Evolutionary conservation across 2,888 invertebrate genomes (phyloP).

Genomic region (Argyresthia albistria): DNA sequence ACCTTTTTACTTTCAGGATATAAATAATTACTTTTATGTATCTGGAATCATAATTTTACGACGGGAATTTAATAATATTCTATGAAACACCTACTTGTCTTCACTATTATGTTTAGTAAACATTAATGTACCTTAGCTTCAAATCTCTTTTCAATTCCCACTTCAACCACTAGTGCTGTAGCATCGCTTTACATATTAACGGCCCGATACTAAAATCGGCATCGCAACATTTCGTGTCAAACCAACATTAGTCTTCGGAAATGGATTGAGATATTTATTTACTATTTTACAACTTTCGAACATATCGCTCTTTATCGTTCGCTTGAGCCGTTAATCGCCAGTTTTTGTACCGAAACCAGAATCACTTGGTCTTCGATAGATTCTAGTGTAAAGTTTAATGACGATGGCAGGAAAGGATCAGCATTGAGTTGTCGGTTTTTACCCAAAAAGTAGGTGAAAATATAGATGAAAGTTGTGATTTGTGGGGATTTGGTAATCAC

Average conservation of each 20-base stretch:
- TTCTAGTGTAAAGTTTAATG: background rate
- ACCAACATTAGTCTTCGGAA: slow-evolving; percentile 34
- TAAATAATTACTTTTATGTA: too few relatives aligned
- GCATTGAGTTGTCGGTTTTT: too few relatives aligned
- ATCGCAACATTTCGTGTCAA: slow-evolving; percentile 32
- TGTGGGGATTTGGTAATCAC: slow-evolving; percentile 21
- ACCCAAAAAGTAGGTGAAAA: slow-evolving; percentile 31
- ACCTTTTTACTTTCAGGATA: too few relatives aligned
- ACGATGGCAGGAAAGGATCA: too few relatives aligned
- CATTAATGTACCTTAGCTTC: too few relatives aligned
- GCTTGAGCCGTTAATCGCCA: slow-evolving; percentile 25
- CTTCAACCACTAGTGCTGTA: too few relatives aligned
- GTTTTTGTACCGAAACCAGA: slow-evolving; percentile 18
- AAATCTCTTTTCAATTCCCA: too few relatives aligned
- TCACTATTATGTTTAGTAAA: too few relatives aligned
- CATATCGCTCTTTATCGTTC: slow-evolving; percentile 26
- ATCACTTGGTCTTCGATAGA: background rate
- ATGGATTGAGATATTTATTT: slow-evolving; percentile 57
- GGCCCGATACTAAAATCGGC: background rate
- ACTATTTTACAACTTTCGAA: slow-evolving; percentile 43
- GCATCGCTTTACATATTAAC: too few relatives aligned
- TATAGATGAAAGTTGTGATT: slow-evolving; percentile 31
- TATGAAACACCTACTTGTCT: too few relatives aligned
- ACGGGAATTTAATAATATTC: too few relatives aligned
- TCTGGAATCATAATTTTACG: too few relatives aligned